Conservation (phyloP, 2,888 invertebrate species). For the Drosophila mettleri region DNA sequence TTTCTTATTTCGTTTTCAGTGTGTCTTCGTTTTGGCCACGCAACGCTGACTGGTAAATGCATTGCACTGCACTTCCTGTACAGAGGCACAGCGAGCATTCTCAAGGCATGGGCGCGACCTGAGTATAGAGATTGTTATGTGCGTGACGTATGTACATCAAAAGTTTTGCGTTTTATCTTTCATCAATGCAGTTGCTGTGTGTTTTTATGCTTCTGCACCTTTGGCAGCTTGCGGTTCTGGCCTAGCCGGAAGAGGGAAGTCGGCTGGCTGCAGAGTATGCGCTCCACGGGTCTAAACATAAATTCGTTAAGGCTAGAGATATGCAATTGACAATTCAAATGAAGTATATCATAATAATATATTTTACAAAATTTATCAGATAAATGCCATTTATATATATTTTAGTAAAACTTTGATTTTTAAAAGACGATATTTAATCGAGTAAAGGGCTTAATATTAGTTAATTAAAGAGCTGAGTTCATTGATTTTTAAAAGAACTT, state of each 20-base stretch:
- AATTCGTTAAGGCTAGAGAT: neutral
- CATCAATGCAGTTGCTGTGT: slow-evolving; percentile 54
- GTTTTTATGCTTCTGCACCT: slow-evolving; percentile 61
- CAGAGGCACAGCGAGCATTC: slow-evolving; percentile 1
- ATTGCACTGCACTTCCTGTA: slow-evolving; percentile 75
- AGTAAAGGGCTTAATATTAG: neutral
- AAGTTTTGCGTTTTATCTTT: slow-evolving; percentile 81
- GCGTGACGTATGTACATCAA: slow-evolving; percentile 75
- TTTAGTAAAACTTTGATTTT: too few species aligned
- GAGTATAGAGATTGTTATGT: slow-evolving; percentile 13
- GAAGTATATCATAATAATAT: too few species aligned
- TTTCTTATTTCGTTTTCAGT: slow-evolving; percentile 15
- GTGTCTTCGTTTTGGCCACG: slow-evolving; percentile 46
- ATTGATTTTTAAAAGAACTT: neutral
- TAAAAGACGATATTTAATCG: too few species aligned
- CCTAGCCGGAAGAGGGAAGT: slow-evolving; percentile 4
- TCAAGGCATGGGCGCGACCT: neutral
- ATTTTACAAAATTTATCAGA: too few species aligned
- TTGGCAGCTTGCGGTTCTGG: slow-evolving; percentile 49
- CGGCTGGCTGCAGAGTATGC: neutral
- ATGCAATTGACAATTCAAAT: neutral
- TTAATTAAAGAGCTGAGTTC: neutral
- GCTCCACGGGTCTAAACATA: neutral
- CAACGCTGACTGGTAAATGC: slow-evolving; percentile 55
- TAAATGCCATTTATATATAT: too few species aligned